These are phyloP conservation scores for Gulo gulo DNA, from an alignment of 2,113 vertebrate species.

Conservation along the genomic window DNA sequence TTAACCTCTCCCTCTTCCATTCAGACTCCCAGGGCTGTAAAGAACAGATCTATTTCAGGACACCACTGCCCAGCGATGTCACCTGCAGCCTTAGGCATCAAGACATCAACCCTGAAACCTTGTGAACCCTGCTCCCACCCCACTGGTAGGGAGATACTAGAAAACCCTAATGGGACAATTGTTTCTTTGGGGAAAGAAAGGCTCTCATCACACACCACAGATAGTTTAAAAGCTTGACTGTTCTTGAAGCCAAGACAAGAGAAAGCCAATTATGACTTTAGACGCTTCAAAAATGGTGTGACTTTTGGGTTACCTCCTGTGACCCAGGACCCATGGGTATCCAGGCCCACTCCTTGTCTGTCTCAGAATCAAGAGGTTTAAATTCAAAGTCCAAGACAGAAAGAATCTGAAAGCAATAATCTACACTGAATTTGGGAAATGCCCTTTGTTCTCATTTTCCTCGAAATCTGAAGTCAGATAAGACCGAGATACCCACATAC, in stretches of 20 bases:
- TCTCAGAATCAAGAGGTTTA: background rate
- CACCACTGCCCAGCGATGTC: background rate
- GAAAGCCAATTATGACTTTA: slow-evolving; percentile 30
- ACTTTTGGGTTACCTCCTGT: background rate
- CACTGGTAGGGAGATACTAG: background rate
- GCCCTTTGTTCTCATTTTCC: slow-evolving; percentile 11
- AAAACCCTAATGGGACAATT: background rate
- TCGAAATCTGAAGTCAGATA: slow-evolving; percentile 11
- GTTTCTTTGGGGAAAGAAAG: background rate
- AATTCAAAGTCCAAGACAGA: slow-evolving; percentile 21
- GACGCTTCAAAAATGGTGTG: slow-evolving; percentile 27
- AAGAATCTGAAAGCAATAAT: background rate
- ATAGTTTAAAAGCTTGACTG: background rate
- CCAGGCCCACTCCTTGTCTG: background rate
- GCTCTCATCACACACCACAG: background rate
- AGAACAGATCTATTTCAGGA: background rate
- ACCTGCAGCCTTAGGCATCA: background rate
- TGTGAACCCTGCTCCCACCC: background rate
- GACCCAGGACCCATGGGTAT: background rate
- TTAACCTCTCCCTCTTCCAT: background rate
- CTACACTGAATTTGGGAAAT: slow-evolving; percentile 4
- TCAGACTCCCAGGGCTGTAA: background rate
- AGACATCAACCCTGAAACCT: background rate
- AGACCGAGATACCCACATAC: background rate
- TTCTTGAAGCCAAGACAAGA: slow-evolving; percentile 21